Base-by-base conservation (phyloP, 2,113 vertebrate species). In the Acanthisitta chloris region DNA sequence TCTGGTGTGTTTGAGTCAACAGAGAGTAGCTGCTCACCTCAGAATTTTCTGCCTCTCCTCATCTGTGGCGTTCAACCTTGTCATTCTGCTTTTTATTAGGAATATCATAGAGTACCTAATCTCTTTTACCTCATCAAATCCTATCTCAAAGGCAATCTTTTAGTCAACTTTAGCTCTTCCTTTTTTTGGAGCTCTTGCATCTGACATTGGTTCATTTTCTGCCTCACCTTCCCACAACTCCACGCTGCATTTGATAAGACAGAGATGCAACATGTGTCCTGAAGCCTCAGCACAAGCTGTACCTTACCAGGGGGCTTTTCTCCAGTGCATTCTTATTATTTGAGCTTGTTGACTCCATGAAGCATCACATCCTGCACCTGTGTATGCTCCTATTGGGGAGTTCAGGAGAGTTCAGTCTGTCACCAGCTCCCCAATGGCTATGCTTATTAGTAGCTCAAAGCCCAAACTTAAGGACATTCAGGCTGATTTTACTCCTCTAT, bases 331-430 rank as follows among this genome's bases (percentile, higher is more conserved):
- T 78, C 31, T 71, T 71, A 25, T 42, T 74, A n/a, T 5, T 16
- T 26, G 76, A 46, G 18, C 16, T 90, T 55, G 45, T 72, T 93
- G 64, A 18, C 45, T 48, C 9, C 11, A 24, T 42, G 45, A 34
- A 69, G 40, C 25, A 38, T 46, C 1, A 0, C 61, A 24, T 42
- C 12, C 3, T 9, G 40, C 33, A 67, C 29, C 45, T 57, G 33
- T 1, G 0, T 12, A 8, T 31, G 58, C 24, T 88, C 3, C 33
- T 80, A 0, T 8, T 16, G 42, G 61, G 49, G 58, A 66, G 29
- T 34, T 78, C 31, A 42, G 49, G 57, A 49, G 54, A 82, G 51
- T 16, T 84, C 34, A 40, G 49, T 51, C 59, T 46, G 65, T 8
- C 15, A 46, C 20, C 20, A 58, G 42, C 20, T 90, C 64, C 48